These are phyloP conservation scores for Pristionchus fissidentatus DNA, from an alignment of 2,888 invertebrate species.

Conservation along the genomic window DNA sequence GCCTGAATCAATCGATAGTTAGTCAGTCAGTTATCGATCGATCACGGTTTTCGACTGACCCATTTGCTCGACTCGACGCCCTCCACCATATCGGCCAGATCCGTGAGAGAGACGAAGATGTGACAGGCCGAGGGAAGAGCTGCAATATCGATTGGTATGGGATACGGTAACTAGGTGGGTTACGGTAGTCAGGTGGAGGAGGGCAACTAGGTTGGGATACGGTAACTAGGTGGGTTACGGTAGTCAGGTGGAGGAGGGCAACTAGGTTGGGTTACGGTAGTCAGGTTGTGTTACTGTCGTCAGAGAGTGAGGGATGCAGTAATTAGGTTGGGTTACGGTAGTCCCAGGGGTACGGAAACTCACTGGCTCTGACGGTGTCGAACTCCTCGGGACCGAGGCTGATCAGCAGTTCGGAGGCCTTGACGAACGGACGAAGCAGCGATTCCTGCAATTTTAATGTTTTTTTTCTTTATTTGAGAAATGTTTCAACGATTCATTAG, in stretches of 20 bases:
- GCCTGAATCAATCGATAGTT: not conserved
- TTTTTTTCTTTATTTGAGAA: too few relatives aligned
- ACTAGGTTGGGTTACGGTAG: not conserved
- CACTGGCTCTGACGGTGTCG: not conserved
- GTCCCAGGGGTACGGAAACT: too few relatives aligned
- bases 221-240: not conserved
- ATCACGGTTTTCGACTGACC: not conserved
- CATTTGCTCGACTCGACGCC: constrained; percentile 11
- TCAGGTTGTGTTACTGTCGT: not conserved
- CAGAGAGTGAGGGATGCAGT: too few relatives aligned
- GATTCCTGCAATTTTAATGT: too few relatives aligned
- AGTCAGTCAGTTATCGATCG: not conserved
- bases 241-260: too few relatives aligned
- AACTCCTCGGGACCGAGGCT: not conserved
- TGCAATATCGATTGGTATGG: not conserved
- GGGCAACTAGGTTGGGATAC: not conserved
- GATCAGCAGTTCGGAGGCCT: not conserved
- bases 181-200: not conserved
- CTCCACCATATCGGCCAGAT: constrained; percentile 29
- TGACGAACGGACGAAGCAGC: constrained; percentile 42
- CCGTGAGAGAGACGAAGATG: constrained; percentile 31
- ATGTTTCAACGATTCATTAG: too few relatives aligned
- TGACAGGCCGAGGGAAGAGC: constrained; percentile 31
- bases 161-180: not conserved
- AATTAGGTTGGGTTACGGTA: too few relatives aligned